Evolutionary conservation across 1,140 invertebrate genomes (phyloP), one percentile per base, ranked within the genome.

Genomic region (Drosophila kikkawai): DNA sequence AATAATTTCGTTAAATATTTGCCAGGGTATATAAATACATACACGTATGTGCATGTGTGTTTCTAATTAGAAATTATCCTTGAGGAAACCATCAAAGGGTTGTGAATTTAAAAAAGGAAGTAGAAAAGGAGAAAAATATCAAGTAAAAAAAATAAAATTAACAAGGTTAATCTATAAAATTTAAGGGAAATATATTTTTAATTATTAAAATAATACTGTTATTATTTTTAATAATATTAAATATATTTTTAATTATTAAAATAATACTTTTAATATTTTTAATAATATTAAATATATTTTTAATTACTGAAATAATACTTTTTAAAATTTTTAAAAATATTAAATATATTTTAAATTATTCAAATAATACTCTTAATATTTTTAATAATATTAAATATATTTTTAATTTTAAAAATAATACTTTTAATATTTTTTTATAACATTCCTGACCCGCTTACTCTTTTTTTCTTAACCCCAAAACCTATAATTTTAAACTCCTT

Each of bases 1-100:
- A 73, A 86, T 87, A 87, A 86, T 87, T 80, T 79, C 60, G 82
- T 87, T 87, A 86, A 82, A 82, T 79, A 87, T 86, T 86, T 85
- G 55, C 44, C 4, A 37, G 29, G 26, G 26, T 26, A 4, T 26
- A 26, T 4, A 26, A 4, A 26, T 26, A 26, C 26, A 26, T 29
- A 29, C 15, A 22, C 29, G 42, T 57, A 50, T 41, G 65, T 56
- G 60, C 32, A 12, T 41, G 53, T 41, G 53, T 65, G 60, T 55
- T 78, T 70, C 56, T 74, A 78, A 84, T 80, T 84, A 77, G 50
- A 84, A 84, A 81, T 70, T 85, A 85, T 85, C 73, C 64, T 66
- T 26, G 60, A 63, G 74, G 59, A 42, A 50, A 55, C 45, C 65
- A 19, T 37, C 37, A 56, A 73, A 67, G 53, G 22, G 41, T 26